Evolutionary conservation across 2,113 vertebrate species (phyloP).

Genomic region (Pterocles burchelli): DNA sequence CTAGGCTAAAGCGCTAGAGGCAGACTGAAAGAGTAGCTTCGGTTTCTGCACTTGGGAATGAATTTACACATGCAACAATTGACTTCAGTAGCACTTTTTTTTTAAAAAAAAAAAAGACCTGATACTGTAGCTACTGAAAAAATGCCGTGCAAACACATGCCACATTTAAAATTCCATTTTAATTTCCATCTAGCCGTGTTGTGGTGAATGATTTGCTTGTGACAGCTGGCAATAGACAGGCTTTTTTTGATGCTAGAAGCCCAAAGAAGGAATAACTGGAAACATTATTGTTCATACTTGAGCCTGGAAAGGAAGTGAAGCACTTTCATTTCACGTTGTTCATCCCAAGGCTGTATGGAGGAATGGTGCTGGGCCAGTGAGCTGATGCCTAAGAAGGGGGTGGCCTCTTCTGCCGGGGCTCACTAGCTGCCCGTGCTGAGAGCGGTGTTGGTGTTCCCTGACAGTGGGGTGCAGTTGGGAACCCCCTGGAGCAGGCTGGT

Average conservation of each 20-base stretch:
- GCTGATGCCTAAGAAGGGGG: background rate
- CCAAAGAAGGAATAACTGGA: background rate
- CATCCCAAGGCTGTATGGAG: background rate
- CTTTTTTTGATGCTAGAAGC: background rate
- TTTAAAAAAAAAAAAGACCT: background rate
- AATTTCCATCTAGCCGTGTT: background rate
- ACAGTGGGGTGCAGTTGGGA: fast-evolving
- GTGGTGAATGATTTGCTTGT: background rate
- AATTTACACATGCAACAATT: background rate
- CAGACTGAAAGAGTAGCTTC: background rate
- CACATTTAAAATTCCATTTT: background rate
- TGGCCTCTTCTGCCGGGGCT: background rate
- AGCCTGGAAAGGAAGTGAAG: background rate
- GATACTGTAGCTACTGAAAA: background rate
- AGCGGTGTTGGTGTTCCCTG: background rate
- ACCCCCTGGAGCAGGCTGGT: background rate
- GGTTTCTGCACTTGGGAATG: background rate
- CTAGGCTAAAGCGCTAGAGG: background rate
- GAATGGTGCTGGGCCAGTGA: background rate
- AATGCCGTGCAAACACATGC: background rate
- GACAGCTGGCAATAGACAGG: background rate
- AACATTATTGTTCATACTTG: background rate
- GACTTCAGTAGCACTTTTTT: background rate
- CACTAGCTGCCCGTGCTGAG: fast-evolving
- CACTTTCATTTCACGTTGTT: background rate